These are phyloP conservation scores for Mastomys natalensis DNA, from an alignment of 2,113 vertebrate genomes.

Conservation along the genomic window DNA sequence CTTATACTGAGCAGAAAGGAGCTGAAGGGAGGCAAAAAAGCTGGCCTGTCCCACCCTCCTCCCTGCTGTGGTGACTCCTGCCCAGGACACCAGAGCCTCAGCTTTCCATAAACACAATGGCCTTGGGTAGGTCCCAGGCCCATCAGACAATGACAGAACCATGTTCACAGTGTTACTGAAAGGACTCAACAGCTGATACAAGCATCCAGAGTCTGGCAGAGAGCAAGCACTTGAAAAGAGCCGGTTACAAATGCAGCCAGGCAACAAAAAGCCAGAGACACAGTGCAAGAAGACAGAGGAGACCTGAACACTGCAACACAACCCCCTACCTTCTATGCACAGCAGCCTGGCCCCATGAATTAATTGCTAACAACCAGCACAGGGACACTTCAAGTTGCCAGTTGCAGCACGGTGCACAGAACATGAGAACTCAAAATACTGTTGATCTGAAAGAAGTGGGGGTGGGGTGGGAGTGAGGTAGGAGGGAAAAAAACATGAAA, in stretches of 20 bases:
- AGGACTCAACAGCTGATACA: background rate
- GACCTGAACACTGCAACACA: background rate
- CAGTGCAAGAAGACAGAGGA: background rate
- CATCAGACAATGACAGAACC: background rate
- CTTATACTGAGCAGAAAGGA: background rate
- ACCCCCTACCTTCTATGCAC: background rate
- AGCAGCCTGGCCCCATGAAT: background rate
- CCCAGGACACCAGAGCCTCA: background rate
- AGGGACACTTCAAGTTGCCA: background rate
- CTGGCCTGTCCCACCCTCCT: background rate
- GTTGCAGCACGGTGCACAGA: background rate
- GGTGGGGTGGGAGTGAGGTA: background rate
- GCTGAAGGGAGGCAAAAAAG: background rate
- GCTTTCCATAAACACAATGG: background rate
- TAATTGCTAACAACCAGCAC: background rate
- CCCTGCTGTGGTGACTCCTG: background rate
- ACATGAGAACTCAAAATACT: conserved; percentile 10
- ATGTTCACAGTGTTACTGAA: background rate
- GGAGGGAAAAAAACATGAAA: background rate
- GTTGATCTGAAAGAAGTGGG: background rate
- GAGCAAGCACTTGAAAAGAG: background rate
- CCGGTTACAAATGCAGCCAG: background rate
- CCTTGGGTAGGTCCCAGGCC: background rate
- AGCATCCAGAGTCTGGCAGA: background rate
- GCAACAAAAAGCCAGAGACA: background rate